Evolutionary conservation across 2,113 vertebrate genomes (phyloP).

Genomic region (Xyrauchen texanus): DNA sequence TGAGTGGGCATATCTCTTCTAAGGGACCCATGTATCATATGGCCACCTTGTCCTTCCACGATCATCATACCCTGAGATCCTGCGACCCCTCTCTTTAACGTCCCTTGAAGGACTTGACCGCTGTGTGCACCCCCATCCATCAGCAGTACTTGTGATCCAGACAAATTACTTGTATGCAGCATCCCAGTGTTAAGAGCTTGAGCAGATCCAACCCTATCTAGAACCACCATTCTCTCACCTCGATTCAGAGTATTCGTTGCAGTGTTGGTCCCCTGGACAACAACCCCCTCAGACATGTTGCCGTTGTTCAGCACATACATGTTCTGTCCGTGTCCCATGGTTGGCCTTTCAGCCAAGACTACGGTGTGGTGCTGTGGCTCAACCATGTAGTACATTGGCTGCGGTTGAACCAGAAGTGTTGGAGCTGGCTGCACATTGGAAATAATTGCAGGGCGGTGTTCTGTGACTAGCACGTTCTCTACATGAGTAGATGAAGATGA

Average conservation of each 20-base stretch:
- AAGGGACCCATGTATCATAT: conserved; percentile 16
- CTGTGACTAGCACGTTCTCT: conserved; percentile 27
- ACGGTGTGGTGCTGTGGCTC: conserved; percentile 62
- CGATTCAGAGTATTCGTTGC: neutral
- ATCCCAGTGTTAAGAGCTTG: conserved; percentile 41
- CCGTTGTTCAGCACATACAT: conserved; percentile 53
- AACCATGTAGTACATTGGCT: conserved; percentile 61
- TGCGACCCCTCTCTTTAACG: conserved; percentile 44
- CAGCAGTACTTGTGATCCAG: conserved; percentile 66
- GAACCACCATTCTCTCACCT: conserved; percentile 55
- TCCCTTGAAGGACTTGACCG: conserved; percentile 55
- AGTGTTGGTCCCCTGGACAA: neutral
- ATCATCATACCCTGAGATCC: conserved; percentile 59
- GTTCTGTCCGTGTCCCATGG: conserved; percentile 46
- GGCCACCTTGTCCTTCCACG: conserved; percentile 49
- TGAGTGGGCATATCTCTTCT: conserved; percentile 42
- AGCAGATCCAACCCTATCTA: conserved; percentile 39
- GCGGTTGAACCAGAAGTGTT: conserved; percentile 61
- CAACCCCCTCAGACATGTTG: too few species aligned
- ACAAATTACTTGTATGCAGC: conserved; percentile 54
- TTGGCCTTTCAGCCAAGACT: conserved; percentile 52
- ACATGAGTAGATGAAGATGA: conserved; percentile 5
- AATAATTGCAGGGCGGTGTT: conserved; percentile 7
- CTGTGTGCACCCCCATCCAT: conserved; percentile 53
- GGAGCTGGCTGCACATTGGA: conserved; percentile 28